Conservation (phyloP, 2,797 vertebrate species). For the Nannoperca obscura region DNA sequence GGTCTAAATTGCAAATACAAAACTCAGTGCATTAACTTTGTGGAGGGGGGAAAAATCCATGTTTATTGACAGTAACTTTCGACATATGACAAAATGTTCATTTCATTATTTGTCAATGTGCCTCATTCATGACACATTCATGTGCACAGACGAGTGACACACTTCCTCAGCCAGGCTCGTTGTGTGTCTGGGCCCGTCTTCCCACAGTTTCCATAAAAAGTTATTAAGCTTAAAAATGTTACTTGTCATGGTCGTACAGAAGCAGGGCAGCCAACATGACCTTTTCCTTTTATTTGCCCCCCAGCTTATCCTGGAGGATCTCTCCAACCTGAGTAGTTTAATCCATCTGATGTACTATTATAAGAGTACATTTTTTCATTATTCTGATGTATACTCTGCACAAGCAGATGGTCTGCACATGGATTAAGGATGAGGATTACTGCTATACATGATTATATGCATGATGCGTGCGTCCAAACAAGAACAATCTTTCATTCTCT, state of each 20-base stretch:
- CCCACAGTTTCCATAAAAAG: not conserved
- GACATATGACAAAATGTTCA: slow-evolving; percentile 16
- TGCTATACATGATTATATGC: not conserved
- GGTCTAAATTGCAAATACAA: slow-evolving; percentile 4
- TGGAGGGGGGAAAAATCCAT: not conserved
- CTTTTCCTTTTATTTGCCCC: too few species aligned
- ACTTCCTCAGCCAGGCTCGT: not conserved
- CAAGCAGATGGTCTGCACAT: not conserved
- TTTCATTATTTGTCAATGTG: not conserved
- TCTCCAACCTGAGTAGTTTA: slow-evolving; percentile 18
- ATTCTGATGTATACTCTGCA: slow-evolving; percentile 4
- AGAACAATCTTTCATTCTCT: not conserved
- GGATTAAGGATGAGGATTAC: slow-evolving; percentile 13
- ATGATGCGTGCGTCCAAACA: not conserved
- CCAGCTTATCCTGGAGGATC: slow-evolving; percentile 14
- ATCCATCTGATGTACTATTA: not conserved
- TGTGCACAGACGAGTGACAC: not conserved
- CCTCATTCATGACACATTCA: not conserved
- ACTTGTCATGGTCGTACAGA: not conserved
- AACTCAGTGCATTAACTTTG: slow-evolving; percentile 2
- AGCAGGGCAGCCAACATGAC: slow-evolving; percentile 12
- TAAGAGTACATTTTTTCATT: not conserved
- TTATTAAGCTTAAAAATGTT: not conserved
- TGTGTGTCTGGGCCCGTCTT: not conserved
- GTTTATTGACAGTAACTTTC: slow-evolving; percentile 9